Percentiles rank a stretch among this genome's conserved stretches.
Conservation (phyloP, 1,140 invertebrate species). For the Cecropterus lyciades region DNA sequence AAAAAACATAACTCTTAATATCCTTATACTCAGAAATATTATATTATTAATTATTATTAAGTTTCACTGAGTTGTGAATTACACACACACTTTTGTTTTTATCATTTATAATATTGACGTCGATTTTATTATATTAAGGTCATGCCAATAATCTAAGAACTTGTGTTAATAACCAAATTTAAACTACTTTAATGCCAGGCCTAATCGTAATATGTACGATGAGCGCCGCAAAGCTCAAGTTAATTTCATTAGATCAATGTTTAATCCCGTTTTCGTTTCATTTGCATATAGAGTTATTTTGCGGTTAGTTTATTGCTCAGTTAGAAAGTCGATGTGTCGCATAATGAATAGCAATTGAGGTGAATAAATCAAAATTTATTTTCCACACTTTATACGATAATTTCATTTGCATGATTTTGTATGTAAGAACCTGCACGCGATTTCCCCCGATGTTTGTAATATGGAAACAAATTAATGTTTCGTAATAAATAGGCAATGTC, state of each 20-base stretch:
- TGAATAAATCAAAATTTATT: conserved; percentile 20
- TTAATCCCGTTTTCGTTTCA: conserved; percentile 5
- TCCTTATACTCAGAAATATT: too few relatives aligned
- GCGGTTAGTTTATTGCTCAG: conserved; percentile 18
- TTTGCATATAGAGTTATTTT: conserved; percentile 23
- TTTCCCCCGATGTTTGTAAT: not conserved
- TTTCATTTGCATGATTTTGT: conserved; percentile 7
- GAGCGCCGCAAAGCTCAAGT: conserved; percentile 2
- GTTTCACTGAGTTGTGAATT: too few relatives aligned
- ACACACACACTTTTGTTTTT: too few relatives aligned
- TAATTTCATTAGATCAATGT: conserved; percentile 7
- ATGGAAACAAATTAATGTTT: not conserved
- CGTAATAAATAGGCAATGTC: not conserved
- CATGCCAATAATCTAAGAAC: too few relatives aligned
- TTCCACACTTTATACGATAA: conserved; percentile 3
- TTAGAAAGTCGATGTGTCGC: conserved; percentile 9
- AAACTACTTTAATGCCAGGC: not conserved
- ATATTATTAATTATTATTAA: too few relatives aligned
- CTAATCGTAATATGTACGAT: not conserved
- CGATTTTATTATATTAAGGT: too few relatives aligned
- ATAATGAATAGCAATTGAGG: conserved; percentile 11
- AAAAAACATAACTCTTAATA: too few relatives aligned
- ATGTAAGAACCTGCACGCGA: not conserved
- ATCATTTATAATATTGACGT: too few relatives aligned
- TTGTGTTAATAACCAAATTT: not conserved